A percentile compares a stretch with the other conserved stretches of the same genome.
Evolutionary conservation across 2,888 invertebrate species (phyloP).

Genomic region (Heliconius ethilla): DNA sequence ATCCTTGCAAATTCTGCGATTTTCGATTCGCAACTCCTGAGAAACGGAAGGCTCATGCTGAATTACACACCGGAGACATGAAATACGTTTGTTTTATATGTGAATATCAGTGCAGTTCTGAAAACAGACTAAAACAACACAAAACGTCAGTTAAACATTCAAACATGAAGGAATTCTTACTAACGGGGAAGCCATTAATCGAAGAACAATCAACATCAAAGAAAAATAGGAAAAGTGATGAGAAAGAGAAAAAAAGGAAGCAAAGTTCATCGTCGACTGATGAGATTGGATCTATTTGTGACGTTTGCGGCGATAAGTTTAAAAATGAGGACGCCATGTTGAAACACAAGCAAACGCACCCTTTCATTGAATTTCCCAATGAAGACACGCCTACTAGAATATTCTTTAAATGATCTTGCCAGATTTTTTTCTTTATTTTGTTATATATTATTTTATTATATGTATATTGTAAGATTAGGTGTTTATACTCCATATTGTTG

Average conservation of each 20-base stretch:
- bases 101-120: conserved; percentile 75
- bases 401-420: conserved; percentile 75
- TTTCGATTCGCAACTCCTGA: conserved; percentile 73
- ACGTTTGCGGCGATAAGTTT: conserved; percentile 74
- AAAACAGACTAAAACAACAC: conserved; percentile 69
- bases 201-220: conserved; percentile 58
- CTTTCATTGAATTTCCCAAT: conserved; percentile 76
- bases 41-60: conserved; percentile 68
- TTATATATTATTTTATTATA: conserved; percentile 38
- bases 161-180: conserved; percentile 69
- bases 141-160: conserved; percentile 70
- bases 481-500: conserved; percentile 31
- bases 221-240: conserved; percentile 33
- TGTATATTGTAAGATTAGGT: conserved; percentile 7
- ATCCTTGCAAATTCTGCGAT: conserved; percentile 75
- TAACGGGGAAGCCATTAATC: conserved; percentile 62
- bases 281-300: conserved; percentile 59
- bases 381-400: conserved; percentile 77
- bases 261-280: conserved; percentile 43
- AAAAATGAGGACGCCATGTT: conserved; percentile 64
- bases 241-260: conserved; percentile 52
- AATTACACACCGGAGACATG: conserved; percentile 76
- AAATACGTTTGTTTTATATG: conserved; percentile 77
- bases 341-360: conserved; percentile 74
- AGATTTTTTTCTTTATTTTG: conserved; percentile 40